Evolutionary conservation across 2,888 invertebrate genomes (phyloP), one percentile per base, ranked within the genome.

Genomic region (Archips xylosteana): DNA sequence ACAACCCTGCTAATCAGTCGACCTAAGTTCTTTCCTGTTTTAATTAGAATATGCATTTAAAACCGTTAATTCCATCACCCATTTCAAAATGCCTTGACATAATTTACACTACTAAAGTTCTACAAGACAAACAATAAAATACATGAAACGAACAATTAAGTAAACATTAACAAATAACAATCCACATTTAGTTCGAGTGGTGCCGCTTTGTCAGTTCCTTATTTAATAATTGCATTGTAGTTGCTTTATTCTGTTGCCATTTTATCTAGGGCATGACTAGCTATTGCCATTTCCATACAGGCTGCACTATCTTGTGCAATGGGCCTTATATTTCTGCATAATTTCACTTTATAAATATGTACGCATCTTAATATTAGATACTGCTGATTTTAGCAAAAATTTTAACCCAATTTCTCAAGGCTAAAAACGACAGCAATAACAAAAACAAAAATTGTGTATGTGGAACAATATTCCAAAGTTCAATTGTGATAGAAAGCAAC

Each of bases 231-330:
- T 73, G 59, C 72, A 68, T 57, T 68, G 49, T 51, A 67, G 51
- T 45, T 59, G 62, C 62, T 42, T 54, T 67, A 65, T 49, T 6
- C 59, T 49, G 34, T 13, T 70, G 59, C 32, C 68, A 9, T 45
- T 47, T 49, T 69, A 74, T 69, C 64, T 74, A 60, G 73, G 73
- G 64, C 70, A 70, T 23, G 66, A 66, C 66, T 69, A 68, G 62
- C 73, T 69, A 69, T 74, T 74, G 73, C 69, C 51, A 69, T 74
- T 64, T 64, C 69, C 65, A 74, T 65, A 74, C 59, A 60, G 73
- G 60, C 60, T 54, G 49, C 57, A 60, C 39, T 54, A 66, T 74
- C 60, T 74, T 74, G 64, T 64, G 68, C 73, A 73, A 73, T 42
- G 63, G 51, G 64, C 57, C 61, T 57, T 69, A 51, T 51, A 72